Evolutionary conservation across 2,797 vertebrate species (phyloP), one percentile per base, ranked within the genome.

Genomic region (Ctenopoma kingsleyae): DNA sequence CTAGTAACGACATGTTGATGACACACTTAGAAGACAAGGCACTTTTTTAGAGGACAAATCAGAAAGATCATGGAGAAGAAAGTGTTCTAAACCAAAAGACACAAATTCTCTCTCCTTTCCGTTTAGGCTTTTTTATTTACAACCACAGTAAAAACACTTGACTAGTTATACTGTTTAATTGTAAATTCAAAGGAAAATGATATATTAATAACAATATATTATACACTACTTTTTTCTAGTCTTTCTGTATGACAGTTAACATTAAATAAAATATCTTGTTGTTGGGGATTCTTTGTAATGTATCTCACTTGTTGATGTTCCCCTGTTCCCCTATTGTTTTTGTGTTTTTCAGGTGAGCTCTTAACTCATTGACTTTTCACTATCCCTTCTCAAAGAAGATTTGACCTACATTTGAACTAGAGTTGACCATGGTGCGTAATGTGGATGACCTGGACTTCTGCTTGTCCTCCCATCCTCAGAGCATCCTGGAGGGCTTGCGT

Each of bases 401-500:
- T 20, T 35, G 40, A 27, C 19, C 62, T 4, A 9, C 12, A 32
- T 52, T 48, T 74, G 17, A 76, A 36, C 41, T 32, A 19, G 25
- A 51, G 16, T 49, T 48, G 66, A 82, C 60, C 87, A 99, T 99
- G 98, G 96, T 99, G 87, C 95, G 93, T 51, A 97, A 98, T 16
- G 85, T 98, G 83, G 98, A 99, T 0, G 96, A 98, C 91, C 94
- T 99, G 64, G 95, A 99, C 62, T 99, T 97, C 93, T 96, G 95
- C 79, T 91, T 98, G 71, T 92, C 96, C 54, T 97, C 97, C 0
- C 98, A 99, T 0, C 91, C 98, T 36, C 96, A 98, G 89, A 95
- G 92, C 56, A 86, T 97, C 84, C 91, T 99, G 77, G 96, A 97
- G 25, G 98, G 98, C 51, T 87, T 99, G 70, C 95, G 89, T 59